Evolutionary conservation across 2,113 vertebrate genomes (phyloP), one percentile per base, ranked within the genome.

Genomic region (Taurulus bubalis): DNA sequence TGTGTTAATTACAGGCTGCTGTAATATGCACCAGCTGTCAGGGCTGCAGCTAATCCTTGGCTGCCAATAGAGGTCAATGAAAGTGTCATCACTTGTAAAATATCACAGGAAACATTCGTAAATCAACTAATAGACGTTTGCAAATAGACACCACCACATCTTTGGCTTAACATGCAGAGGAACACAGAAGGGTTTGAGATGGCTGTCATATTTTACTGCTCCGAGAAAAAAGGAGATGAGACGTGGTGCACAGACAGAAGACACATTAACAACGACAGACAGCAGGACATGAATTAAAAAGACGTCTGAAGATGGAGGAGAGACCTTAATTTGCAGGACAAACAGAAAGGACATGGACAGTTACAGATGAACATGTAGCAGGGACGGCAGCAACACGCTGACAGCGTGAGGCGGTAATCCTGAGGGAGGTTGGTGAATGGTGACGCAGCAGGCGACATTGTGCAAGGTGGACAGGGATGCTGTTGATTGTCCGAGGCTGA

Each of bases 191-290:
- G 38, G 72, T 53, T 75, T 66, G 49, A 82, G 62, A 56, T n/a
- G 75, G 45, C 9, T 56, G 38, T 32, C 10, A 56, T 38, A 56
- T 16, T 16, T 49, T 64, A 83, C 38, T 20, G 78, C 38, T 64
- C 24, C 71, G 45, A 47, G 56, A 6, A 55, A 45, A 45, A 77
- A 74, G 38, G 20, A 55, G 20, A 51, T 8, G 16, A 86, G 30
- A 77, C 60, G 73, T 71, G 77, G 51, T 81, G 81, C 1, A 78
- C 85, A 87, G 58, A 78, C 68, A 63, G 69, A 80, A 87, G 65
- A 86, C 60, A 72, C 66, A 49, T 83, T 69, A 80, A 34, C 36
- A 26, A 34, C 18, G 20, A 53, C 34, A 42, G 47, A 71, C 65
- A 72, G 49, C 34, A 36, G 51, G 64, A 62, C 32, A 58, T 20